Evolutionary conservation across 2,888 invertebrate species (phyloP).

Genomic region (Lamproptera curius): DNA sequence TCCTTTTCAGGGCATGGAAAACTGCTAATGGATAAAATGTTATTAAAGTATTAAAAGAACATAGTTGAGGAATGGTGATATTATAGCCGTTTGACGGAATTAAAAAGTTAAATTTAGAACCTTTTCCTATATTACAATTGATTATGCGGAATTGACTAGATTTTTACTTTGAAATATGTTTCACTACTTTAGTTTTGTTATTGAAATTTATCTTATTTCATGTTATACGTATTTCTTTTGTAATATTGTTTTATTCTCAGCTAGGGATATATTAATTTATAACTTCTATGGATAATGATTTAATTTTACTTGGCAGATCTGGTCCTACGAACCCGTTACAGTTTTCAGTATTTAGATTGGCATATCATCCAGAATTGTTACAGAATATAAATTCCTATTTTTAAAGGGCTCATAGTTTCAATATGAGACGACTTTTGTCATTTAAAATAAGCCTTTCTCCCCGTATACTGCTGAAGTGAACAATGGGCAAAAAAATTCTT

Average conservation of each 20-base stretch:
- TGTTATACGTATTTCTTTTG: too few species aligned
- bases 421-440: constrained; percentile 47
- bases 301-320: constrained; percentile 24
- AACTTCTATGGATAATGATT: too few species aligned
- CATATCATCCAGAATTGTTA: constrained; percentile 51
- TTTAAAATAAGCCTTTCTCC: constrained; percentile 58
- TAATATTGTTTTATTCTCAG: neutral
- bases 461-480: constrained; percentile 52
- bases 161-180: too few species aligned
- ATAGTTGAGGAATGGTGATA: neutral
- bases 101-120: constrained; percentile 6
- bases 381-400: constrained; percentile 33
- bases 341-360: constrained; percentile 33
- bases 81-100: constrained; percentile 2
- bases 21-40: constrained; percentile 13
- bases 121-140: too few species aligned
- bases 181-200: too few species aligned
- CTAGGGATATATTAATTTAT: too few species aligned
- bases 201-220: too few species aligned
- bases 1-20: constrained; percentile 17
- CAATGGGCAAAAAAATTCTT: too few species aligned
- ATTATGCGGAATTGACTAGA: too few species aligned
- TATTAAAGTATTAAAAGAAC: constrained; percentile 8
- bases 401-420: constrained; percentile 34
- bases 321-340: constrained; percentile 19